Evolutionary conservation across 1,140 invertebrate genomes (phyloP).

Genomic region (Proctacanthus coquilletti): DNA sequence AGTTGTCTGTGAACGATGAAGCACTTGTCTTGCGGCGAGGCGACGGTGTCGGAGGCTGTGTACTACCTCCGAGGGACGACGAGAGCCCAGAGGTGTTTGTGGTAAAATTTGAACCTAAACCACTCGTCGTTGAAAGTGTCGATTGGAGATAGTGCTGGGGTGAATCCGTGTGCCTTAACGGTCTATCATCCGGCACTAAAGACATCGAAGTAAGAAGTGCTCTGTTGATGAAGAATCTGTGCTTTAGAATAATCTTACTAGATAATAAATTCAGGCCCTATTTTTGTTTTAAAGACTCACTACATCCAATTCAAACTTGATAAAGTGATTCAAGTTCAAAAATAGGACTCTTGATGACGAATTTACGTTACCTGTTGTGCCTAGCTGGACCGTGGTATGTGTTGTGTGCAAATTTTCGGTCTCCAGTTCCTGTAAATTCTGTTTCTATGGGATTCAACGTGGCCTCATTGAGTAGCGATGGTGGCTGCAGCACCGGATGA

Average conservation of each 20-base stretch:
- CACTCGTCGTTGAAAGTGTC: slow-evolving; percentile 31
- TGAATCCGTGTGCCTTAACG: slow-evolving; percentile 59
- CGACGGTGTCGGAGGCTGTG: slow-evolving; percentile 47
- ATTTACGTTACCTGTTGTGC: slow-evolving; percentile 32
- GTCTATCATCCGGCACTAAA: slow-evolving; percentile 40
- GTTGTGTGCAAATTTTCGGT: slow-evolving; percentile 57
- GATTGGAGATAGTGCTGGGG: slow-evolving; percentile 29
- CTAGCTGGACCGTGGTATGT: slow-evolving; percentile 78
- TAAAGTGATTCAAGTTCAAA: too few species aligned
- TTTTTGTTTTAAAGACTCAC: too few species aligned
- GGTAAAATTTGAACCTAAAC: slow-evolving; percentile 33
- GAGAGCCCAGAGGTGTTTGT: slow-evolving; percentile 22
- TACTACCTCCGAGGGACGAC: slow-evolving; percentile 14
- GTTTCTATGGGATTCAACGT: slow-evolving; percentile 21
- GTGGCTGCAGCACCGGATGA: slow-evolving; percentile 58
- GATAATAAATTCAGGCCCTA: too few species aligned
- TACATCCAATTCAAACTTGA: too few species aligned
- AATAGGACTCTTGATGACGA: too few species aligned
- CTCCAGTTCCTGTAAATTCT: slow-evolving; percentile 33
- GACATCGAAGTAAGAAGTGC: slow-evolving; percentile 20
- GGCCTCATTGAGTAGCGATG: slow-evolving; percentile 1
- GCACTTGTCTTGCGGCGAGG: slow-evolving; percentile 51
- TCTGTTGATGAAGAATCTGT: too few species aligned
- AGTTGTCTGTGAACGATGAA: slow-evolving; percentile 26
- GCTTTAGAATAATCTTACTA: too few species aligned